Evolutionary conservation across 2,888 invertebrate genomes (phyloP), one percentile per base, ranked within the genome.

Genomic region (Stegophylla sp.): DNA sequence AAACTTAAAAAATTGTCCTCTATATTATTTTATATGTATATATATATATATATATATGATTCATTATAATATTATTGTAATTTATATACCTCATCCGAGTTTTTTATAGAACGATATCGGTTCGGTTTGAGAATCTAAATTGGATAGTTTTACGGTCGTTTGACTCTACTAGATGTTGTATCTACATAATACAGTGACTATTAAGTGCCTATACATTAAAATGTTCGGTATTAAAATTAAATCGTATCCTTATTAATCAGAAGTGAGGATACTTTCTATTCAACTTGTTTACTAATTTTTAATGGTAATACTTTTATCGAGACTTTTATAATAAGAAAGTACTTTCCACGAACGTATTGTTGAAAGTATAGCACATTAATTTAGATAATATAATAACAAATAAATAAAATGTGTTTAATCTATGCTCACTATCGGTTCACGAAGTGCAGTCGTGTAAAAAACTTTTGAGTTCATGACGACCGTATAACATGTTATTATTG

Each of bases 231-330:
- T 34, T 34, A 34, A 34, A 34, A 34, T 34, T 7, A 34, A 34
- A 7, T 34, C 34, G 34, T 34, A 34, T 34, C 34, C 34, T 34
- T 34, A n/a, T n/a, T n/a, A 34, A 34, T 34, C 34, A 34, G 34
- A 34, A 34, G 3, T n/a, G n/a, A n/a, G 7, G 4, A 34, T 53
- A 71, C 34, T 71, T 71, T 71, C 53, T 53, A 53, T 23, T 71
- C 34, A 41, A 53, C 28, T 53, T 69, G 34, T 53, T 71, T 53
- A 53, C 15, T 34, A 71, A 34, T 34, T 20, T 20, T 71, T 53
- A 34, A 53, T 53, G 53, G 53, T 71, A 15, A 34, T 53, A 34
- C 15, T 0, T 20, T 53, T 53, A 53, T 71, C 53, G 13, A 34
- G 34, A 34, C 15, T 0, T 20, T 53, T 53, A 53, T 71, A 53